Percentiles rank a stretch among this genome's conserved stretches.
Evolutionary conservation across 2,113 vertebrate species (phyloP).

Genomic region (Trichechus manatus): DNA sequence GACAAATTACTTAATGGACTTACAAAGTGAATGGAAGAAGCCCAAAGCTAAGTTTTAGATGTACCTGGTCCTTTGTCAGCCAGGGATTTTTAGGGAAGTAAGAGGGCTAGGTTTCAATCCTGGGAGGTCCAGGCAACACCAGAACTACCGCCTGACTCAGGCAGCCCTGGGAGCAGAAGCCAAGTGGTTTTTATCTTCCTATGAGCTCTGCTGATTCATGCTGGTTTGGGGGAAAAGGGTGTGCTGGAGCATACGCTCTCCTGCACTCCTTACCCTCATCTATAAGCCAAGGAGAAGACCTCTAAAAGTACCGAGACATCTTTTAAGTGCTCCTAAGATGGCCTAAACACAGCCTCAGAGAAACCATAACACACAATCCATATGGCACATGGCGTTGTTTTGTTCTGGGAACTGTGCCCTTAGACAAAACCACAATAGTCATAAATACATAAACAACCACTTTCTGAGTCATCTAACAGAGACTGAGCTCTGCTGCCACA

Average conservation of each 20-base stretch:
- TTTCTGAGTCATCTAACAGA: not conserved
- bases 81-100: not conserved
- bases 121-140: not conserved
- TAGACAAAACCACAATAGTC: not conserved
- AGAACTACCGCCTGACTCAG: not conserved
- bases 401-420: constrained; percentile 70
- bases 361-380: not conserved
- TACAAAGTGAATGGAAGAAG: not conserved
- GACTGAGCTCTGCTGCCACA: not conserved
- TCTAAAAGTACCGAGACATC: not conserved
- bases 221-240: not conserved
- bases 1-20: not conserved
- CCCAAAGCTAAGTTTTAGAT: not conserved
- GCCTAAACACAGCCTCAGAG: not conserved
- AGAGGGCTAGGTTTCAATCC: not conserved
- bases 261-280: not conserved
- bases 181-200: not conserved
- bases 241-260: not conserved
- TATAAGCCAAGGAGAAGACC: not conserved
- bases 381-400: constrained; percentile 25
- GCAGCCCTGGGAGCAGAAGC: not conserved
- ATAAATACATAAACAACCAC: not conserved
- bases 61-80: not conserved
- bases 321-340: not conserved
- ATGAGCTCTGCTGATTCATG: not conserved